Conservation (phyloP, 2,888 invertebrate genomes). For the Mimas tiliae region DNA sequence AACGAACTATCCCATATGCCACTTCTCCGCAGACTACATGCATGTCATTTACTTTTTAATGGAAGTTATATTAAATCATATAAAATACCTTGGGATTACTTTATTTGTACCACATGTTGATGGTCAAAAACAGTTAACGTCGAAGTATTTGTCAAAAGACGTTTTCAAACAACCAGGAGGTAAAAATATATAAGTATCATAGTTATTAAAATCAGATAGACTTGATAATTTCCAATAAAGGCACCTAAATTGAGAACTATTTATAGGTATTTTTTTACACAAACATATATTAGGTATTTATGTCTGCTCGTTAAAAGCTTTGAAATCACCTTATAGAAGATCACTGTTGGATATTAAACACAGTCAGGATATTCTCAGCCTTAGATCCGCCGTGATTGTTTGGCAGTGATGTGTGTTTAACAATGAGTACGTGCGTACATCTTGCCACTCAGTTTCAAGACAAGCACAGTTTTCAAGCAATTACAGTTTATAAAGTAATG, state of each 20-base stretch:
- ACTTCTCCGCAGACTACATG: no score
- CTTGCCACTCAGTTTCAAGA: background rate
- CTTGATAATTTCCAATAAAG: no score
- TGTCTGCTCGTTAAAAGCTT: slow-evolving; percentile 1
- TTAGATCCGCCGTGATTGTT: background rate
- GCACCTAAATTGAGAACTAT: no score
- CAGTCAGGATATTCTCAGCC: background rate
- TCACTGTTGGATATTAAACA: slow-evolving; percentile 2
- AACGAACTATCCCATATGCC: no score
- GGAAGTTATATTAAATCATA: no score
- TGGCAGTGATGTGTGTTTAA: slow-evolving; percentile 2
- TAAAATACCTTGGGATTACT: background rate
- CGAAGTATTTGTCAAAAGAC: background rate
- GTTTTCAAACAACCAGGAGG: background rate
- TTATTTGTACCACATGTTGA: background rate
- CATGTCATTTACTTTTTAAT: no score
- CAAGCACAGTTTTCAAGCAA: background rate
- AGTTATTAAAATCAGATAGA: background rate
- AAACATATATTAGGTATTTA: background rate
- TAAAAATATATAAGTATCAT: background rate
- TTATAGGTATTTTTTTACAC: no score
- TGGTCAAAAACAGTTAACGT: no score
- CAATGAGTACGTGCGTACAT: background rate
- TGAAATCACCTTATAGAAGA: slow-evolving; percentile 11
- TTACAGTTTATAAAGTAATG: background rate